A percentile compares a stretch with the other conserved stretches of the same genome.
These are phyloP conservation scores for Myotis davidii DNA, from an alignment of 2,113 vertebrate genomes.

Conservation along the genomic window DNA sequence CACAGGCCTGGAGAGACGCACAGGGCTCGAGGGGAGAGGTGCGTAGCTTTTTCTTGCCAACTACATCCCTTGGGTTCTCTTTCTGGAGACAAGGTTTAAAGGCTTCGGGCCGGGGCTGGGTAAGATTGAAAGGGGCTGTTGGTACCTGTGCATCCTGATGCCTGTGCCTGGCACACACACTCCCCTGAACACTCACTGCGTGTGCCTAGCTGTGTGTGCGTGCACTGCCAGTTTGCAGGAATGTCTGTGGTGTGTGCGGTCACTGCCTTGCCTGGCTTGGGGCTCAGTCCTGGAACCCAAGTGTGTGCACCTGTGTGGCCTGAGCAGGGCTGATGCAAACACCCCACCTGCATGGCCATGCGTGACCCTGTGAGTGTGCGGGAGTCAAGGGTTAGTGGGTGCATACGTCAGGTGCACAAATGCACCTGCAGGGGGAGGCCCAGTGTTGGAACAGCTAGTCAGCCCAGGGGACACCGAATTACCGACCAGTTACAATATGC, in stretches of 20 bases:
- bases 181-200: not conserved
- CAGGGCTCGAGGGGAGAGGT: not conserved
- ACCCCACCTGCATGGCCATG: rapidly evolving
- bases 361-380: not conserved
- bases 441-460: not conserved
- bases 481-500: not conserved
- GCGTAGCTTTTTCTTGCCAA: not conserved
- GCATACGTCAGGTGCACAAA: rapidly evolving
- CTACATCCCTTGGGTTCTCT: not conserved
- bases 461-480: not conserved
- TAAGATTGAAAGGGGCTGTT: not conserved
- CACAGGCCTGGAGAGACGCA: not conserved
- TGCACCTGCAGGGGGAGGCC: not conserved
- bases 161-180: rapidly evolving
- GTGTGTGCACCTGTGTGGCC: not conserved
- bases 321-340: not conserved
- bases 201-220: not conserved
- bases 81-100: not conserved
- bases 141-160: not conserved
- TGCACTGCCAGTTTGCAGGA: rapidly evolving
- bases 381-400: no score
- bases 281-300: not conserved
- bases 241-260: rapidly evolving
- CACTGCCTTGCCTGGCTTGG: not conserved
- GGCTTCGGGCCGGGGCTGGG: not conserved